Base-by-base conservation (phyloP, 2,797 vertebrate genomes). In the Myotis planiceps region DNA sequence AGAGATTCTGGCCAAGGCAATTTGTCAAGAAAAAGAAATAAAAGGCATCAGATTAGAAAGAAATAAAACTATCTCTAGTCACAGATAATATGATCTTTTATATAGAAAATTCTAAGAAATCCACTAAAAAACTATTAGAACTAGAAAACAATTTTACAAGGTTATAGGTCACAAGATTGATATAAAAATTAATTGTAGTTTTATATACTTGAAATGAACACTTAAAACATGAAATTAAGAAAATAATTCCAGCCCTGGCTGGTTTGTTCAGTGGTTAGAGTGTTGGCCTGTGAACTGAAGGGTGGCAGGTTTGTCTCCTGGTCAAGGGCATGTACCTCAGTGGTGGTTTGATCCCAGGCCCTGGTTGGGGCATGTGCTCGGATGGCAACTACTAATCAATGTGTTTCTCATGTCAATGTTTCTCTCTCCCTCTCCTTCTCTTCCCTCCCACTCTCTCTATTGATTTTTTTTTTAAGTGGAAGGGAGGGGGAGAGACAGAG, bases 101-200 rank as follows among this genome's bases (percentile, higher is more conserved):
- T 6, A 27, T 19, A 45, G n/a, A 81, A 81, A 71, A 60, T 60
- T n/a, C n/a, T 29, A 71, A 37, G 25, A 47, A 83, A 51, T 74
- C 29, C 34, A 91, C 27, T 47, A 71, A 81, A 81, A 86, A 90
- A 81, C 12, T 65, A n/a, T 91, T 74, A 91, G 32, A 91, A 74
- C 45, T 90, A 53, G 55, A 65, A 90, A 39, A 83, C 14, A 71
- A 71, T 37, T 90, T 71, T 55, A 47, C 5, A 71, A 81, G 12
- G 39, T 69, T 71, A 81, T 19, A 71, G 76, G 39, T 71, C 39
- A 80, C 23, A 80, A 80, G 51, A 32, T 37, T 58, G 51, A 58
- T 60, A 63, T 47, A 63, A 60, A 89, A 81, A 90, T 81, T 58
- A 71, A 65, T 42, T 74, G 9, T n/a, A 82, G 53, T 82, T 90